Evolutionary conservation across 2,113 vertebrate species (phyloP).

Genomic region (Pan troglodytes): DNA sequence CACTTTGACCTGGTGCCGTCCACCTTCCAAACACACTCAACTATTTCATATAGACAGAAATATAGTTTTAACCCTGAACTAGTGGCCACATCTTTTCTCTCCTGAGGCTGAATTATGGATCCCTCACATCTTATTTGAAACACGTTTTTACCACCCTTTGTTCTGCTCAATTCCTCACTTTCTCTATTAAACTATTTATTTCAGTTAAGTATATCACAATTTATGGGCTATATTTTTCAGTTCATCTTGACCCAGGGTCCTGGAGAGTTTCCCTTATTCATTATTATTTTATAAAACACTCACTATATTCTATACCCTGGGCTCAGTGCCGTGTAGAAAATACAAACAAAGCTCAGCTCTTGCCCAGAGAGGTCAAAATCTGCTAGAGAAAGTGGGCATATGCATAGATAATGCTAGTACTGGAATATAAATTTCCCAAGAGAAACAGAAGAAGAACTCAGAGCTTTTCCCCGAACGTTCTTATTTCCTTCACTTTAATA

Average conservation of each 20-base stretch:
- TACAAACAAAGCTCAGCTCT: background rate
- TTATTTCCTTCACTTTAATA: constrained; percentile 5
- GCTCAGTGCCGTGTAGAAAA: background rate
- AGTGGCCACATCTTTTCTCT: background rate
- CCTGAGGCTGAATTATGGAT: background rate
- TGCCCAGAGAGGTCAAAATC: background rate
- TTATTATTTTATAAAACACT: background rate
- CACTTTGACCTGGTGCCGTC: background rate
- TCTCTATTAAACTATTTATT: background rate
- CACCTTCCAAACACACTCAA: background rate
- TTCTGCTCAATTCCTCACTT: background rate
- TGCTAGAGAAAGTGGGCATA: background rate
- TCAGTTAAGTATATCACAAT: background rate
- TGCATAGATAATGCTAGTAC: background rate
- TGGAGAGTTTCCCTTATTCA: background rate
- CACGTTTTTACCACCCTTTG: background rate
- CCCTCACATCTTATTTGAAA: background rate
- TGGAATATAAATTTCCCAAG: background rate
- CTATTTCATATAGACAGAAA: background rate
- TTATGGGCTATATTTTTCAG: background rate
- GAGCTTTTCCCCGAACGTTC: background rate
- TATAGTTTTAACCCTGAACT: background rate
- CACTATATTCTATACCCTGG: background rate
- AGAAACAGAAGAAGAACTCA: background rate
- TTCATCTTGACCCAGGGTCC: background rate